Conservation (phyloP, 2,888 invertebrate species). For the Eudasyphora cyanicolor region DNA sequence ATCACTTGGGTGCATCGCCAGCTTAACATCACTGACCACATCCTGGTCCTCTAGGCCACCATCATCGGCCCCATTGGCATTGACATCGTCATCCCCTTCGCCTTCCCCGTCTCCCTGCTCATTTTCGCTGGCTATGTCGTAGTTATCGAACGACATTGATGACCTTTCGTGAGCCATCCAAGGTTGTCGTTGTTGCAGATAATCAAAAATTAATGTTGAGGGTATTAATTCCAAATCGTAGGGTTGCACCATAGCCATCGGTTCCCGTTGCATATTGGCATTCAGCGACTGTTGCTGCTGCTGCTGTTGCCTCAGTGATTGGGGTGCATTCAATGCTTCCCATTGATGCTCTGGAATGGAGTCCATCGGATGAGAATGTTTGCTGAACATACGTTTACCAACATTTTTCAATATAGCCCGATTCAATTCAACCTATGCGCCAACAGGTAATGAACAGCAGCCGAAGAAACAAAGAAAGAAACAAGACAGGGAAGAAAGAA, state of each 20-base stretch:
- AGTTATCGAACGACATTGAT: conserved; percentile 62
- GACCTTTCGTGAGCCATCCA: conserved; percentile 51
- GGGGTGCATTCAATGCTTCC: conserved; percentile 54
- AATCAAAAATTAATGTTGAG: conserved; percentile 68
- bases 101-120: conserved; percentile 47
- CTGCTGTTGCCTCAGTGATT: conserved; percentile 66
- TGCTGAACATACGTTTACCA: conserved; percentile 84
- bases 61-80: conserved; percentile 10
- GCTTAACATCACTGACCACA: conserved; percentile 34
- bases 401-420: conserved; percentile 87
- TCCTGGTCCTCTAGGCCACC: conserved; percentile 10
- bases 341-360: conserved; percentile 63
- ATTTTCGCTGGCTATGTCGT: conserved; percentile 69
- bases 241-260: conserved; percentile 61
- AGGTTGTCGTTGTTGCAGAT: conserved; percentile 65
- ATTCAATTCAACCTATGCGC: conserved; percentile 85
- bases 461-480: conserved; percentile 36
- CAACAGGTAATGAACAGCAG: conserved; percentile 53
- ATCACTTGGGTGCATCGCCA: conserved; percentile 43
- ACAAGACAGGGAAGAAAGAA: not conserved
- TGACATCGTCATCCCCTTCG: conserved; percentile 7
- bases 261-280: conserved; percentile 49
- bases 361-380: conserved; percentile 65
- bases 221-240: conserved; percentile 66
- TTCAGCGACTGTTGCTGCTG: conserved; percentile 67